Conservation (phyloP, 2,113 vertebrate genomes). For the Tragelaphus imberbis region DNA sequence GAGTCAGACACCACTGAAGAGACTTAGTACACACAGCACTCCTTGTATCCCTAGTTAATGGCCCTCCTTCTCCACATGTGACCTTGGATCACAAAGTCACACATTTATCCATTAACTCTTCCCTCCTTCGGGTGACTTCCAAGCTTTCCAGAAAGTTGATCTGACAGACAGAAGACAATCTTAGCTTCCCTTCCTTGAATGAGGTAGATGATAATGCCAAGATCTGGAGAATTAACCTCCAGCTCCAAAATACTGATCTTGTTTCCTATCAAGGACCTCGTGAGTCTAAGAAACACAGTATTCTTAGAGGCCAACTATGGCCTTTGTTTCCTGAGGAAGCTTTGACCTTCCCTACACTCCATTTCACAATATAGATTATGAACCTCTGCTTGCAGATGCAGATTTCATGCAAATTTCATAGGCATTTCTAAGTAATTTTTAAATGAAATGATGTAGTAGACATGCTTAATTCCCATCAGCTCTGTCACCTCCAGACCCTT, state of each 20-base stretch:
- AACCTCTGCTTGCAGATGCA: not conserved
- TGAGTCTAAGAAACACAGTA: not conserved
- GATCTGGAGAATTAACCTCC: not conserved
- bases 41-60: not conserved
- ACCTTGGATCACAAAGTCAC: not conserved
- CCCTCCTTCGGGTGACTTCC: not conserved
- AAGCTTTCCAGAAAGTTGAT: not conserved
- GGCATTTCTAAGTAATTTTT: slow-evolving; percentile 14
- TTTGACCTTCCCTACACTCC: not conserved
- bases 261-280: not conserved
- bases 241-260: not conserved
- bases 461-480: not conserved
- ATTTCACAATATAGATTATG: slow-evolving; percentile 17
- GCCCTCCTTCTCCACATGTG: not conserved
- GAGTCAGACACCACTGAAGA: not conserved
- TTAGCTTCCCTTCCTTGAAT: not conserved
- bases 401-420: not conserved
- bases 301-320: not conserved
- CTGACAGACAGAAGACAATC: not conserved
- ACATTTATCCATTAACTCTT: not conserved
- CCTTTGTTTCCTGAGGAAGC: not conserved
- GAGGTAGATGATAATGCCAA: not conserved
- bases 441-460: not conserved
- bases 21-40: not conserved
- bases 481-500: not conserved